These are phyloP conservation scores for Proctacanthus coquilletti DNA, from an alignment of 1,140 invertebrate species.

Conservation along the genomic window DNA sequence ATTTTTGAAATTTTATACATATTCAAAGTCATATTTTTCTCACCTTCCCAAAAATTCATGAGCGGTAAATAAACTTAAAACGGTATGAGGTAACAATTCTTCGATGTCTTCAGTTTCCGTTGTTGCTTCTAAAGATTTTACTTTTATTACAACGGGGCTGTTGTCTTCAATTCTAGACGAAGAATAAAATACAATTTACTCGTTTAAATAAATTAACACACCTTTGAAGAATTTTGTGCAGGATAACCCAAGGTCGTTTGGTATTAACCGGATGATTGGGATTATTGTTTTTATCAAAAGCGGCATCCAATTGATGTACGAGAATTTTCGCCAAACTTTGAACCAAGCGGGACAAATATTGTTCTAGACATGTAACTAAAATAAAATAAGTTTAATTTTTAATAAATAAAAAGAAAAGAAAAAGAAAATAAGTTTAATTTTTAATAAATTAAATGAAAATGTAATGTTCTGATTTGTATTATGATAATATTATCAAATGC, in stretches of 20 bases:
- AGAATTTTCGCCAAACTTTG: constrained; percentile 58
- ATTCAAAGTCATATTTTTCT: no score
- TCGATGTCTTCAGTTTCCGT: constrained; percentile 27
- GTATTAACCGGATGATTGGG: constrained; percentile 51
- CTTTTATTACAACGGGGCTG: constrained; percentile 9
- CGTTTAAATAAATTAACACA: background rate
- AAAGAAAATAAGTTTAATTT: constrained; percentile 3
- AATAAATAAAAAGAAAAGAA: constrained; percentile 1
- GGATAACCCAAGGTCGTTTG: constrained; percentile 62
- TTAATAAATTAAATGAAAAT: no score
- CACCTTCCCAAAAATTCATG: constrained; percentile 70
- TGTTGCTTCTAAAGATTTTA: background rate
- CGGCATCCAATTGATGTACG: constrained; percentile 51
- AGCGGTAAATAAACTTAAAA: constrained; percentile 61
- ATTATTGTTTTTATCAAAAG: constrained; percentile 33
- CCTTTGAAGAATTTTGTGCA: constrained; percentile 58
- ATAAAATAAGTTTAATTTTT: constrained; percentile 16
- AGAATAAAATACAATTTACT: no score
- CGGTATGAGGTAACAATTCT: constrained; percentile 52
- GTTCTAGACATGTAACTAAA: constrained; percentile 36
- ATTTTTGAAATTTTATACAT: background rate
- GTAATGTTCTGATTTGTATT: background rate
- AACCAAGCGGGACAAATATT: constrained; percentile 42
- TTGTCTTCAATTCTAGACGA: constrained; percentile 29
- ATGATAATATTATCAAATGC: constrained; percentile 7